Evolutionary conservation across 92 coral and sea anemone species (phyloP).

Genomic region (Umimayanthus chanpuru): DNA sequence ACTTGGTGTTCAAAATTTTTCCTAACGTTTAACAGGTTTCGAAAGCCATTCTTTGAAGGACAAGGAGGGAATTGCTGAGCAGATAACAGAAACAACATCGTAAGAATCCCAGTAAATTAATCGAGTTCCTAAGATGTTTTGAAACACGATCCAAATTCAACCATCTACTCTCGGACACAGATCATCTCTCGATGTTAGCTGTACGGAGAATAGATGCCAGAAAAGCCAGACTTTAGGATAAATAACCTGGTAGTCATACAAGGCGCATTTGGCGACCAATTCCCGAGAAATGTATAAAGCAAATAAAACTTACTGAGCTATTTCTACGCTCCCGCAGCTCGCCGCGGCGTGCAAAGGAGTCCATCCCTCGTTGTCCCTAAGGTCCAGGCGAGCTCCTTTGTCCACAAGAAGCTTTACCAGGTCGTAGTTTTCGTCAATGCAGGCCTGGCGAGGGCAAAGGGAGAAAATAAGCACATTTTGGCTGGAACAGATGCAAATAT

Average conservation of each 20-base stretch:
- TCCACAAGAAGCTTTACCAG: slow-evolving; percentile 88
- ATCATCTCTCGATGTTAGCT: slow-evolving; percentile 37
- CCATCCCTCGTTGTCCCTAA: slow-evolving; percentile 99
- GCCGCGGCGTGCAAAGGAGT: slow-evolving; percentile 98
- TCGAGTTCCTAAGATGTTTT: slow-evolving; percentile 89
- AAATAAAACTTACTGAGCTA: slow-evolving; percentile 90
- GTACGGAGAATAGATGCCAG: slow-evolving; percentile 55
- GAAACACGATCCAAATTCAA: slow-evolving; percentile 75
- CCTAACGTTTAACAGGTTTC: not conserved
- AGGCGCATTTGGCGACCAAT: slow-evolving; percentile 51
- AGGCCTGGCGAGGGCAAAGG: slow-evolving; percentile 75
- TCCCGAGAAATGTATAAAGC: slow-evolving; percentile 56
- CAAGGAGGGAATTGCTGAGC: slow-evolving; percentile 36
- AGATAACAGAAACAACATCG: slow-evolving; percentile 33
- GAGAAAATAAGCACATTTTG: slow-evolving; percentile 50
- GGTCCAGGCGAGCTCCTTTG: slow-evolving; percentile 87
- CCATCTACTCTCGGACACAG: slow-evolving; percentile 32
- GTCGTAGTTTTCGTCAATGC: slow-evolving; percentile 94
- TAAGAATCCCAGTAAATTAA: slow-evolving; percentile 55
- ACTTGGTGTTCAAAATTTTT: slow-evolving; percentile 23
- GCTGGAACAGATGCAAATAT: slow-evolving; percentile 74
- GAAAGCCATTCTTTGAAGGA: slow-evolving; percentile 21
- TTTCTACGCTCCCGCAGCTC: slow-evolving; percentile 97
- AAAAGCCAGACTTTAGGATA: slow-evolving; percentile 24
- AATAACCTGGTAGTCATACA: slow-evolving; percentile 43